Evolutionary conservation across 2,888 invertebrate genomes (phyloP), one percentile per base, ranked within the genome.

Genomic region (Ethmia dodecea): DNA sequence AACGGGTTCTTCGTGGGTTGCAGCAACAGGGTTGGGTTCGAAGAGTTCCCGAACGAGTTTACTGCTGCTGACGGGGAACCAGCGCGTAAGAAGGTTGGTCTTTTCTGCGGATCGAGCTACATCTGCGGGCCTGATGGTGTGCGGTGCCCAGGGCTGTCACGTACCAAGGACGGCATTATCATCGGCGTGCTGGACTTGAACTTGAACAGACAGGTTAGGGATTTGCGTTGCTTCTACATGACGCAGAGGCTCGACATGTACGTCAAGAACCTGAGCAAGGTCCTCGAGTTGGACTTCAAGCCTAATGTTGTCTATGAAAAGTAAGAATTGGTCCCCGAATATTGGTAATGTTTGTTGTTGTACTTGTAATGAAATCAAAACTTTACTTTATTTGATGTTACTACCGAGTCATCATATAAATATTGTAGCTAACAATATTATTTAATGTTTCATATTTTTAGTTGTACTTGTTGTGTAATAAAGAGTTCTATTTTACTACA

Each of bases 61-160:
- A 86, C 84, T 0, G 84, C 84, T 0, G 84, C 73, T 42, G 86
- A 84, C 43, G 97, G 96, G 0, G 89, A 90, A 45, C 91, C 93
- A 2, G 94, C 95, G 1, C 94, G 94, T 51, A 94, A 92, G 43
- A 98, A 98, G 60, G 44, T 86, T 2, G 99, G 99, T 0, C 93
- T 97, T 48, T 99, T 99, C 77, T 99, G 98, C 72, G 99, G 98
- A 0, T 97, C 97, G 0, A 95, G 95, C 49, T 99, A 99, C 74
- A 90, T 98, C 26, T 91, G 96, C 1, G 95, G 94, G 0, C 99
- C 99, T 0, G 96, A 99, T 78, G 99, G 98, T 0, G 90, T 92
- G 8, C 88, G 99, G 51, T 97, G 97, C 40, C 96, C 96, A 2
- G 93, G 95, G 2, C 80, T 97, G 5, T 94, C 94, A 0, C 90